A percentile compares a stretch with the other conserved stretches of the same genome.
These are phyloP conservation scores for Drosophila nr. perissopoda DNA, from an alignment of 2,888 invertebrate genomes.

Conservation along the genomic window DNA sequence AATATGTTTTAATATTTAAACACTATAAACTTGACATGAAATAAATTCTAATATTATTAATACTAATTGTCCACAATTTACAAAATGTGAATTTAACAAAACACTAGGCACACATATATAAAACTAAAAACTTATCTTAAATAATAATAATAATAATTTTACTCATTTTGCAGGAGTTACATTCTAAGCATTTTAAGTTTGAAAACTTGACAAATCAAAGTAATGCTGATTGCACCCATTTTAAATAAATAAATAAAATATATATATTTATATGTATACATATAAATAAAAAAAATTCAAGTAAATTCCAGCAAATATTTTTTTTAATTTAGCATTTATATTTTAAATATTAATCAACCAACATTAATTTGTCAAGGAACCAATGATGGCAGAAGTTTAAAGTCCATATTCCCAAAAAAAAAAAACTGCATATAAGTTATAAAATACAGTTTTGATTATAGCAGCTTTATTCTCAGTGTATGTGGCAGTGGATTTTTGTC, in stretches of 20 bases:
- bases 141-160: not conserved
- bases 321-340: no score
- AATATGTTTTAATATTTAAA: not conserved
- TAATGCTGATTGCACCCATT: not conserved
- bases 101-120: fast-evolving
- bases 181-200: not conserved
- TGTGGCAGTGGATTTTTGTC: constrained; percentile 1
- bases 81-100: not conserved
- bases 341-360: no score
- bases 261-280: not conserved
- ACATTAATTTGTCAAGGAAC: no score
- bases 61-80: not conserved
- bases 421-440: not conserved
- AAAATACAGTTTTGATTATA: not conserved
- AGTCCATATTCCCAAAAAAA: no score
- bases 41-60: not conserved
- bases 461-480: constrained; percentile 39
- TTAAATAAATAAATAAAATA: not conserved
- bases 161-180: not conserved
- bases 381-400: no score
- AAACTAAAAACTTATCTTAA: not conserved
- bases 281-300: not conserved
- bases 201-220: not conserved
- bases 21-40: not conserved
- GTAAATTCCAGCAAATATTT: fast-evolving